These are phyloP conservation scores for Varanus salvator DNA, from an alignment of 2,113 vertebrate species.

Conservation along the genomic window DNA sequence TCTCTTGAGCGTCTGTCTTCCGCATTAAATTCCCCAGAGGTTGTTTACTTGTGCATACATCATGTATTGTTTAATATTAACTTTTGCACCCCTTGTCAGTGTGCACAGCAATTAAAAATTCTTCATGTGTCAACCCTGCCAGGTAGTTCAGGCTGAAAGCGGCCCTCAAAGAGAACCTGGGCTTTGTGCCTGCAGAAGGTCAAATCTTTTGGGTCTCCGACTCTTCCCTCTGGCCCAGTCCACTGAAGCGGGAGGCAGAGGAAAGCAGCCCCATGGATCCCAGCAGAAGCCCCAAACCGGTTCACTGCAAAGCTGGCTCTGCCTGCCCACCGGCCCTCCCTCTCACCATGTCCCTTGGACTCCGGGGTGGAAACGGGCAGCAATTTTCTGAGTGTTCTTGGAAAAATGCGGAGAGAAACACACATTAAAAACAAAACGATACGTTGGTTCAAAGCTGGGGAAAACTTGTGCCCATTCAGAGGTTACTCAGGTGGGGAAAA, in stretches of 20 bases:
- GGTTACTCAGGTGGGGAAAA: too few species aligned
- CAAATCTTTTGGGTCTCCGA: background rate
- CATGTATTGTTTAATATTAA: background rate
- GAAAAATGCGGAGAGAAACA: too few species aligned
- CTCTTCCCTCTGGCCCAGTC: background rate
- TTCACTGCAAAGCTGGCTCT: too few species aligned
- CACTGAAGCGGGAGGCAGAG: background rate
- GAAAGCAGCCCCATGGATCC: too few species aligned
- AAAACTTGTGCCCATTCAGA: background rate
- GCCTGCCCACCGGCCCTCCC: too few species aligned
- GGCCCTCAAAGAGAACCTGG: background rate
- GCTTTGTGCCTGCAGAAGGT: background rate
- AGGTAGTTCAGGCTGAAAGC: background rate
- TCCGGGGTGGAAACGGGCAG: too few species aligned
- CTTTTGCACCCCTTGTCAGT: background rate
- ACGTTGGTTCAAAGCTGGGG: background rate
- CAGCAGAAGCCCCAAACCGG: too few species aligned
- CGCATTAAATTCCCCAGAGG: background rate
- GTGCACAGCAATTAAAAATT: background rate
- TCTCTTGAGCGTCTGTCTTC: too few species aligned
- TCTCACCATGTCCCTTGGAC: too few species aligned
- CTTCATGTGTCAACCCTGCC: background rate
- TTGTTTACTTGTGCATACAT: background rate
- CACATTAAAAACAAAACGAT: background rate
- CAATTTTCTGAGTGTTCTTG: background rate